A percentile compares a stretch with the other conserved stretches of the same genome.
Conservation (phyloP, 2,113 vertebrate genomes). For the Rhinoderma darwinii region DNA sequence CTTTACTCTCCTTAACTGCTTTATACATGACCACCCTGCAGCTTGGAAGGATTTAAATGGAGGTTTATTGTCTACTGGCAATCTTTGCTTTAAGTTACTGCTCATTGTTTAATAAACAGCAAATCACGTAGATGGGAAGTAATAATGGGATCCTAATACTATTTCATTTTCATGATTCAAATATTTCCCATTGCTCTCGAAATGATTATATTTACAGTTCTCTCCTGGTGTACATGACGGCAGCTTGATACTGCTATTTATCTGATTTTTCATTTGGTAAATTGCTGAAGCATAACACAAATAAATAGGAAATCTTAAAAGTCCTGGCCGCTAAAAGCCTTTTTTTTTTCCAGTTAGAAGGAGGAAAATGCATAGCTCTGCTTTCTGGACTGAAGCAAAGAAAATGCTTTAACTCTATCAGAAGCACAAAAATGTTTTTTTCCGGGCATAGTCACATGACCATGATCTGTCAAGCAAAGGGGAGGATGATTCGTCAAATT, state of each 20-base stretch:
- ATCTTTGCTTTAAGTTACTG: conserved; percentile 36
- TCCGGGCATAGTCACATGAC: not conserved
- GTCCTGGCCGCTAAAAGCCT: not conserved
- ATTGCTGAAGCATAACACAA: conserved; percentile 52
- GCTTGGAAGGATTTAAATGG: not conserved
- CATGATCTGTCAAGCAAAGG: not conserved
- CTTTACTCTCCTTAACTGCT: not conserved
- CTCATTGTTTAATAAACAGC: conserved; percentile 30
- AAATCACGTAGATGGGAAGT: conserved; percentile 28
- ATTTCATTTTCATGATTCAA: conserved; percentile 46
- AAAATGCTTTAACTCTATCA: conserved; percentile 20
- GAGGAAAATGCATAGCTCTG: conserved; percentile 28
- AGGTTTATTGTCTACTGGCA: not conserved
- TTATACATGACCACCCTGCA: not conserved
- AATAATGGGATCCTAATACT: conserved; percentile 39
- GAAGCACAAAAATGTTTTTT: not conserved
- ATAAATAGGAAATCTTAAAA: conserved; percentile 54
- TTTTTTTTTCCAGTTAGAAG: conserved; percentile 18
- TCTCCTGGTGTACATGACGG: conserved; percentile 33
- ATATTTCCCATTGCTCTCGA: conserved; percentile 39
- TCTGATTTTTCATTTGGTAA: conserved; percentile 56
- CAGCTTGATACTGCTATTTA: conserved; percentile 47
- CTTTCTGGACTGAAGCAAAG: conserved; percentile 11
- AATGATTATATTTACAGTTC: conserved; percentile 54
- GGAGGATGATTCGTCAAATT: conserved; percentile 23